Base-by-base conservation (phyloP, 2,888 invertebrate species). In the Tupiocoris notatus region DNA sequence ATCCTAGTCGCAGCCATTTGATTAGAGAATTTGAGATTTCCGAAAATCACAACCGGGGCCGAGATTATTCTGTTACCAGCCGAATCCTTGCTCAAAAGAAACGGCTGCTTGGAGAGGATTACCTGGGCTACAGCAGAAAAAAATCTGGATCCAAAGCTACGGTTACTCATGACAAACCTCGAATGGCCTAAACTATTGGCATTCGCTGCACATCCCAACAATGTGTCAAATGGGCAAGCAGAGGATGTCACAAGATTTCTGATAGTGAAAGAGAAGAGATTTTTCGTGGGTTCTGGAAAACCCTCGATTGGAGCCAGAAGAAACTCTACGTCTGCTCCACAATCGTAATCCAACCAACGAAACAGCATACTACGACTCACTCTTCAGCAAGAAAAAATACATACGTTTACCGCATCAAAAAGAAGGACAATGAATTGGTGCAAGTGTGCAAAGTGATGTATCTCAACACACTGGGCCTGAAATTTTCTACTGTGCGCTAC, bases 211-310 rank as follows among this genome's bases (percentile, higher is more conserved):
- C 59, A 17, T 59, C 59, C 12, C 59, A 59, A 17, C 59, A 59
- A 17, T 59, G 59, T 59, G 59, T 59, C 7, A 59, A 59, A 59
- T 59, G 59, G 59, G 18, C 12, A 59, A 16, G 12, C 59, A 12
- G 59, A 59, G 59, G 59, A n/a, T 59, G 59, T 18, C 59, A 59
- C 17, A n/a, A 12, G 6, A 17, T 59, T 59, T 59, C 59, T 59
- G 59, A 59, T 17, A 18, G 12, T 18, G 59, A 59, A 59, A 59
- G 59, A 59, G 59, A 59, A 18, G 59, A 6, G 6, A 59, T 59
- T 59, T 59, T 59, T 18, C 6, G 18, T 59, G 59, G 59, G 18
- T 59, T 59, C 18, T 59, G 59, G 59, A 59, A 59, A 59, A 59
- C 59, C 17, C 59, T 59, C 9, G 18, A 59, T 18, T 59, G 59